A percentile compares a stretch with the other conserved stretches of the same genome.
Conservation (phyloP, 1,140 invertebrate species). For the Pseudomyrmex dendroicus region DNA sequence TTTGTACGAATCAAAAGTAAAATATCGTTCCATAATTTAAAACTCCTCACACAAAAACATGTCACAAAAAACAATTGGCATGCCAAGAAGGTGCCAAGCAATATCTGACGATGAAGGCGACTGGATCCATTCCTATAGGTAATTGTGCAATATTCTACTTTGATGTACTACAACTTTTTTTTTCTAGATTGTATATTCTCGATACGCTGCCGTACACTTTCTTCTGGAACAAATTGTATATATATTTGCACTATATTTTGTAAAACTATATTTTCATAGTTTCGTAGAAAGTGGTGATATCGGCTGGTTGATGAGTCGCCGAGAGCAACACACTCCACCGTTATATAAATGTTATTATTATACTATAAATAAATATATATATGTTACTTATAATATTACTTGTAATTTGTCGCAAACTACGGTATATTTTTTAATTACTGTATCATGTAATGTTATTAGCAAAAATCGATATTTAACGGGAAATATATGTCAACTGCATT, state of each 20-base stretch:
- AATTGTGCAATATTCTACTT: too few species aligned
- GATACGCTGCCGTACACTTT: too few species aligned
- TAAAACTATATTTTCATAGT: constrained; percentile 82
- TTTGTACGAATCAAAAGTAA: too few species aligned
- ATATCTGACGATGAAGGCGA: too few species aligned
- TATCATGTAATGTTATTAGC: constrained; percentile 79
- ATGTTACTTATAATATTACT: constrained; percentile 77
- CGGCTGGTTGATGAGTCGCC: constrained; percentile 53
- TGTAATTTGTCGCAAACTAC: constrained; percentile 81
- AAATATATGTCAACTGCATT: constrained; percentile 71
- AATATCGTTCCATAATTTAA: too few species aligned
- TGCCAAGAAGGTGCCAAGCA: too few species aligned
- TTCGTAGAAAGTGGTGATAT: constrained; percentile 53
- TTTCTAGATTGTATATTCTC: too few species aligned
- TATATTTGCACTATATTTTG: constrained; percentile 83
- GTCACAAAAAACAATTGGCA: too few species aligned
- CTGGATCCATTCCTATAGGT: too few species aligned
- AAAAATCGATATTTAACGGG: constrained; percentile 67
- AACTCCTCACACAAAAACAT: too few species aligned
- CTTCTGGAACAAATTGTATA: constrained; percentile 28
- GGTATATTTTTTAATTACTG: constrained; percentile 85
- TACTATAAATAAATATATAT: constrained; percentile 54
- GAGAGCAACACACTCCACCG: constrained; percentile 70
- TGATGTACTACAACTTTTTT: too few species aligned
- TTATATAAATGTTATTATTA: constrained; percentile 64